These are phyloP conservation scores for Callinectes sapidus DNA, from an alignment of 2,888 invertebrate species.

Conservation along the genomic window DNA sequence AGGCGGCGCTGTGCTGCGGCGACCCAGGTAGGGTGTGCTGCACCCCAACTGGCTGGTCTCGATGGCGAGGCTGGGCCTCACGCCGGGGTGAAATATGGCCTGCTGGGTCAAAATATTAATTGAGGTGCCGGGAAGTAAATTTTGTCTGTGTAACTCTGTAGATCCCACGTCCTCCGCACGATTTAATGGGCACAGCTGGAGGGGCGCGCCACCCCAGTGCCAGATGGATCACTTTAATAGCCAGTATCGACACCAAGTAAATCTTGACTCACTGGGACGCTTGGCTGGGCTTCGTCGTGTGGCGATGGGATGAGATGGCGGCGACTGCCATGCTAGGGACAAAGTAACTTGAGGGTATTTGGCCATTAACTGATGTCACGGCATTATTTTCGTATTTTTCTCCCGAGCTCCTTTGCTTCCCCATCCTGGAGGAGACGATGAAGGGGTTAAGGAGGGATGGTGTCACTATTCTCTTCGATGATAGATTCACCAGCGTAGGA, in stretches of 20 bases:
- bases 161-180: constrained; percentile 29
- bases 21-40: not conserved
- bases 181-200: constrained; percentile 10
- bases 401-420: not conserved
- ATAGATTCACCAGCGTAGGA: not conserved
- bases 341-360: not conserved
- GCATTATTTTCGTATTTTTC: not conserved
- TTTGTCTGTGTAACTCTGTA: constrained; percentile 14
- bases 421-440: not conserved
- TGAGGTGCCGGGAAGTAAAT: constrained; percentile 31
- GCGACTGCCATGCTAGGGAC: not conserved
- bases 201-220: constrained; percentile 1
- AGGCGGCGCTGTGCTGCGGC: constrained; percentile 12
- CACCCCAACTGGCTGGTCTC: not conserved
- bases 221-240: constrained; percentile 30
- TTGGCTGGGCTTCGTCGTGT: not conserved
- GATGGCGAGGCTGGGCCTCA: not conserved
- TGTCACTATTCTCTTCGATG: not conserved
- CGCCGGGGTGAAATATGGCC: constrained; percentile 22
- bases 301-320: not conserved
- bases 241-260: constrained; percentile 23
- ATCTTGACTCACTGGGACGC: constrained; percentile 27
- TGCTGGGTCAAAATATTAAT: constrained; percentile 33
- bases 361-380: not conserved
- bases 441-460: not conserved